Evolutionary conservation across 2,888 invertebrate species (phyloP), one percentile per base, ranked within the genome.

Genomic region (Pomacea canaliculata): DNA sequence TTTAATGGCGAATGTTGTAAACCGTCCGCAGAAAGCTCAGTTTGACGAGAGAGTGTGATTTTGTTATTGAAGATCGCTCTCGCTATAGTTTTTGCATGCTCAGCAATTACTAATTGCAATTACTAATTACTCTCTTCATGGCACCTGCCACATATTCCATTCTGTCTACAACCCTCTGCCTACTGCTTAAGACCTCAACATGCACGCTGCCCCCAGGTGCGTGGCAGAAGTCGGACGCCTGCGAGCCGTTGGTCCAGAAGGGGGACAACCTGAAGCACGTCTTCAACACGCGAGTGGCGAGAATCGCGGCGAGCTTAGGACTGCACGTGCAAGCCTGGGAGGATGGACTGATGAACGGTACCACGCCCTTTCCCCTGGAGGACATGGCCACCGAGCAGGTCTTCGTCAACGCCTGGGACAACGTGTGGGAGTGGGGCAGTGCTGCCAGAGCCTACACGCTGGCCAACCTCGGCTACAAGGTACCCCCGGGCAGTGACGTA

Each of bases 401-500:
- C 16, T 85, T 81, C 66, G 83, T 82, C 10, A 84, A 86, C 79
- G 85, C 87, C 2, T 89, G 89, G 88, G 81, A 85, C 68, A 87
- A 83, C 71, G 82, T 86, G 0, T 86, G 84, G 84, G 86, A 87
- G 75, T 80, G 81, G 77, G 83, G 84, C 1, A 73, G 80, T 3
- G 83, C 84, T 1, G 76, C 81, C 59, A 74, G 87, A 18, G 84
- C 88, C 10, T 83, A 87, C 71, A 78, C 80, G 23, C 79, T 88
- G 62, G 89, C 89, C 19, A 89, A 89, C 70, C 79, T 75, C 10
- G 88, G 85, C 4, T 89, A 87, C 76, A 88, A 88, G 87, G 88
- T 89, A 72, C 63, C 67, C 73, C 37, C 37, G 4, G 37, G 5
- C 37, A 37, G 37, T 37, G 37, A 27, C 1, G 37, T 37, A 37